These are phyloP conservation scores for Diorhabda carinulata DNA, from an alignment of 1,140 invertebrate species.

Conservation along the genomic window DNA sequence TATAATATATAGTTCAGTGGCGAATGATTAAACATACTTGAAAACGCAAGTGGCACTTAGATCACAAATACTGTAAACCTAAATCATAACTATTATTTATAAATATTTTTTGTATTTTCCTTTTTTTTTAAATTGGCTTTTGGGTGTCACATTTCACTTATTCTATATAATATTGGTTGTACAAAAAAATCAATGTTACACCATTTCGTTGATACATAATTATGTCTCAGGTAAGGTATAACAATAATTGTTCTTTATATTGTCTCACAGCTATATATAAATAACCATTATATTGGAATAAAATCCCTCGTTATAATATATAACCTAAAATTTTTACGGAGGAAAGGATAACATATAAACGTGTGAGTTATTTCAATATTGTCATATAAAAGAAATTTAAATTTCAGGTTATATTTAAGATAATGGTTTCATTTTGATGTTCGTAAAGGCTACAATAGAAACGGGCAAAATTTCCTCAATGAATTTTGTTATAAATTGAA, in stretches of 20 bases:
- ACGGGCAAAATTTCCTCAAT: no score
- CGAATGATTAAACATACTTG: slow-evolving; percentile 47
- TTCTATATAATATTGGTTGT: background rate
- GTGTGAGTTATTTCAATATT: no score
- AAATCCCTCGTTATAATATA: no score
- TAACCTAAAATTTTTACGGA: no score
- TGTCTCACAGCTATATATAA: background rate
- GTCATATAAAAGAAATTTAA: no score
- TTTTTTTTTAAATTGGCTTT: slow-evolving; percentile 15
- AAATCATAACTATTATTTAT: slow-evolving; percentile 39
- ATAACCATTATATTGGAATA: no score
- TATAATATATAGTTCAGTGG: slow-evolving; percentile 46
- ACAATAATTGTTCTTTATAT: background rate
- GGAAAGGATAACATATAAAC: no score
- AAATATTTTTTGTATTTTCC: slow-evolving; percentile 5
- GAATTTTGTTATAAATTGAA: background rate
- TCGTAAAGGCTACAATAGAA: no score
- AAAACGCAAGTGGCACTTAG: slow-evolving; percentile 48
- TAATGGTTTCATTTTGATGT: no score
- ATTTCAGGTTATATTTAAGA: no score
- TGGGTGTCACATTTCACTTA: background rate
- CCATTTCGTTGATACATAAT: background rate
- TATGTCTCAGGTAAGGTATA: background rate
- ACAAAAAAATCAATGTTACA: slow-evolving; percentile 2
- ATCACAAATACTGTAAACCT: slow-evolving; percentile 49